A percentile compares a stretch with the other conserved stretches of the same genome.
Evolutionary conservation across 2,888 invertebrate genomes (phyloP).

Genomic region (Agriotes lineatus): DNA sequence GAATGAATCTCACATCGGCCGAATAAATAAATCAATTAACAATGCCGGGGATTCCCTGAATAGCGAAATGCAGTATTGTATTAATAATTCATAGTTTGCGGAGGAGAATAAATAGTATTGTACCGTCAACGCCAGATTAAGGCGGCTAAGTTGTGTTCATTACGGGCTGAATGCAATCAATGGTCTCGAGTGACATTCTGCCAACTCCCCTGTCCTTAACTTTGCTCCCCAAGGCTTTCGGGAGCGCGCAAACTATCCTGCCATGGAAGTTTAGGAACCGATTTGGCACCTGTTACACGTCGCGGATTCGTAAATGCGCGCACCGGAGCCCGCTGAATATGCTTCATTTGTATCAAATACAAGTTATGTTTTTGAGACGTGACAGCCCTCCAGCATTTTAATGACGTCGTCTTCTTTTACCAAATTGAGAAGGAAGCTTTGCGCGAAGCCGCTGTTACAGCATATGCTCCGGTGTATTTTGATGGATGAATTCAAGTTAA

Average conservation of each 20-base stretch:
- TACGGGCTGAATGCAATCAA: slow-evolving; percentile 44
- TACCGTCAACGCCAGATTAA: slow-evolving; percentile 45
- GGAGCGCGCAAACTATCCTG: slow-evolving; percentile 25
- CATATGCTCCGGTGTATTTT: background rate
- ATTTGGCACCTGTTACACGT: slow-evolving; percentile 28
- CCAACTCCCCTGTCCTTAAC: slow-evolving; percentile 36
- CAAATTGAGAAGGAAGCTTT: slow-evolving; percentile 7
- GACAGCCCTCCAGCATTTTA: slow-evolving; percentile 33
- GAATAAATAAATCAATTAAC: slow-evolving; percentile 41
- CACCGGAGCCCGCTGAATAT: slow-evolving; percentile 21
- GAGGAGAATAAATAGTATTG: slow-evolving; percentile 41
- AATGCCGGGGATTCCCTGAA: slow-evolving; percentile 23
- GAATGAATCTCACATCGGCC: background rate
- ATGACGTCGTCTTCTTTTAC: slow-evolving; percentile 16
- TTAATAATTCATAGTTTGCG: slow-evolving; percentile 44
- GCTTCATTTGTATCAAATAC: slow-evolving; percentile 39
- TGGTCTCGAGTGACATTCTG: slow-evolving; percentile 43
- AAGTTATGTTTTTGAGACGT: slow-evolving; percentile 36
- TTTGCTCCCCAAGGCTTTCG: slow-evolving; percentile 31
- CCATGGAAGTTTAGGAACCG: slow-evolving; percentile 19
- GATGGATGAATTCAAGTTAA: slow-evolving; percentile 7
- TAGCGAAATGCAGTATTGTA: slow-evolving; percentile 38
- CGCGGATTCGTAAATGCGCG: slow-evolving; percentile 29
- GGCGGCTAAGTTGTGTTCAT: slow-evolving; percentile 47
- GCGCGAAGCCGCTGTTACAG: background rate